Base-by-base conservation (phyloP, 2,113 vertebrate species). In the Strix uralensis region DNA sequence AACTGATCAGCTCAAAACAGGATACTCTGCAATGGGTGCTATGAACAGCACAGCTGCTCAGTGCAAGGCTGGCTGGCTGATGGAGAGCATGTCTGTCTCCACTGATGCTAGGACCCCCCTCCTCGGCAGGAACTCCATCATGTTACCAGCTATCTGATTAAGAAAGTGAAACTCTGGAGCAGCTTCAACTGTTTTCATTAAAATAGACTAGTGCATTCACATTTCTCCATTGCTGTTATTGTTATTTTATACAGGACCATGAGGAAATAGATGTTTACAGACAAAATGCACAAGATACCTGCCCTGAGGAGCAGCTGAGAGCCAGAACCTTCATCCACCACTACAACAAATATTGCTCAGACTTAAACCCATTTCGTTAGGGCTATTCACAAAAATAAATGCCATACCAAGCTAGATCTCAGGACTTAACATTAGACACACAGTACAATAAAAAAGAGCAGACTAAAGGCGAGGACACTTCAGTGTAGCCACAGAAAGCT, bases 1-100 rank as follows among this genome's bases (percentile, higher is more conserved):
- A 32, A 74, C 0, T 36, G n/a, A 63, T 67, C 47, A 87, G 17
- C 81, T 52, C 34, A 67, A 82, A 81, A 81, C 4, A 8, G 13
- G 17, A 67, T 22, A 55, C 17, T 27, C 15, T 47, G 40, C 69
- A 84, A 82, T 0, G 14, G 19, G 42, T 66, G 57, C 66, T 95
- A 93, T 65, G 83, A 96, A 95, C 30, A 86, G 55, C 81, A 96
- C 51, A 81, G 47, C 73, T 62, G 52, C 51, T 83, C 62, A 71
- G 52, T 15, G 54, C 57, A 62, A 86, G 91, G 93, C 44, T 51
- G 36, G n/a, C 51, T 81, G 54, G 54, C 55, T n/a, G 13, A 29
- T 1, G 49, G 46, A 66, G 29, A 54, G 59, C 15, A 36, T 1
- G 3, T 26, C 47, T 1, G 5, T 38, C 70, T 36, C 66, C 58